Evolutionary conservation across 2,113 vertebrate genomes (phyloP), one percentile per base, ranked within the genome.

Genomic region (Amphiprion ocellaris): DNA sequence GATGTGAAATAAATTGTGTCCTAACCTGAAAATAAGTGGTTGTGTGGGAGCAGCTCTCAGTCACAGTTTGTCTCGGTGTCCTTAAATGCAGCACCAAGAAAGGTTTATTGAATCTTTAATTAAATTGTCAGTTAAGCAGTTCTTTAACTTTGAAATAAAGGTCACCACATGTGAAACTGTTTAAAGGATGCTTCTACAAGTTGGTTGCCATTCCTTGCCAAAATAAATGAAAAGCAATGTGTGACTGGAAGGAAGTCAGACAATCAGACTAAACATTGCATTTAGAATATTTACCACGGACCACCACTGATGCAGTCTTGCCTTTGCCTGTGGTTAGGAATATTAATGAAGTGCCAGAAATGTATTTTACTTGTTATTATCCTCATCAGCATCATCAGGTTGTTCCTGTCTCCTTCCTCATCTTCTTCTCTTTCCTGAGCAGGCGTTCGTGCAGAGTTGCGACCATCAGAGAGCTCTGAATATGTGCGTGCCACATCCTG

Each of bases 401-500:
- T 59, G 11, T 17, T 50, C 54, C 3, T 46, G 16, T 50, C 54
- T 37, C 64, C 16, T 16, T 49, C 12, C 1, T 66, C 59, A n/a
- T 56, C 54, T 64, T 16, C 16, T 49, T 16, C 1, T 66, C 59
- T n/a, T 56, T 49, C 68, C 50, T 64, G 2, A 41, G 58, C 50
- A 9, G 30, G 30, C 50, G 4, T 73, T 26, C 4, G 41, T 44
- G 30, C n/a, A 52, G 44, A 64, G 50, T 23, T 49, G 26, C 15
- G 4, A 16, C 62, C n/a, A 28, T 30, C 24, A 30, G n/a, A 52
- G 44, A 1, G 52, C 56, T 72, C 37, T 70, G 74, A 64, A 77
- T 64, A 39, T 23, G 79, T 63, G 59, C 2, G 3, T 24, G 30
- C 66, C 12, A 11, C 76, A 69, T 74, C 56, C 50, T 69, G 52